Evolutionary conservation across 64 coral and sea anemone species (phyloP), one percentile per base, ranked within the genome.

Genomic region (Dendrophyllia cribrosa): DNA sequence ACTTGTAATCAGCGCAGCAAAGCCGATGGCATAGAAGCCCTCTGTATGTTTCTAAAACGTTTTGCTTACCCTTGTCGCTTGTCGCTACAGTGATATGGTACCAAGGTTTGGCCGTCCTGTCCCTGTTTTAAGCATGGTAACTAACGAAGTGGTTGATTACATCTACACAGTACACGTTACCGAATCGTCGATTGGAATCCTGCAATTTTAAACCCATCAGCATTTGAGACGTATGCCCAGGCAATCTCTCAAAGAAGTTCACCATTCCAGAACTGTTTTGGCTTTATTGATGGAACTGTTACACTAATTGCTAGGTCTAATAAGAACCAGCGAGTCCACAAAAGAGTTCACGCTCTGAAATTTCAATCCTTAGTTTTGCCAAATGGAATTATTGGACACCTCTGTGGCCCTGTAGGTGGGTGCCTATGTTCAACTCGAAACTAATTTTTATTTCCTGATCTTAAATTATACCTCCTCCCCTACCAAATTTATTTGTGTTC

Each of bases 261-360:
- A 22, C 69, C 69, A 44, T 44, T 72, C 3, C 69, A 72, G 15
- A 22, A 72, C 69, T 72, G 69, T 72, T 72, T 72, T 72, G 69
- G 69, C 9, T 72, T 72, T 72, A 72, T 72, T 72, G 69, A 72
- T 15, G 69, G 53, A 7, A 56, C 53, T 12, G 53, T 12, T 12
- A 56, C 7, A 56, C 53, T 5, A 12, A 56, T 56, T 56, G 53
- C 53, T 56, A 56, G 53, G 70, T 26, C 70, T 73, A 24, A 73
- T 24, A 73, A 9, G 23, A 73, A 73, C 43, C 34, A 73, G 70
- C 12, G 26, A 73, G 43, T 45, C 19, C 74, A 77, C 7, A 4
- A 46, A 24, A 77, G 74, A 24, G 74, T 77, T 24, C 75, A 78
- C 46, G 50, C 43, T 46, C 47, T 85, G 46, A 73, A 73, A 73